A percentile compares a stretch with the other conserved stretches of the same genome.
These are phyloP conservation scores for Calonectris borealis DNA, from an alignment of 2,113 vertebrate genomes.

Conservation along the genomic window DNA sequence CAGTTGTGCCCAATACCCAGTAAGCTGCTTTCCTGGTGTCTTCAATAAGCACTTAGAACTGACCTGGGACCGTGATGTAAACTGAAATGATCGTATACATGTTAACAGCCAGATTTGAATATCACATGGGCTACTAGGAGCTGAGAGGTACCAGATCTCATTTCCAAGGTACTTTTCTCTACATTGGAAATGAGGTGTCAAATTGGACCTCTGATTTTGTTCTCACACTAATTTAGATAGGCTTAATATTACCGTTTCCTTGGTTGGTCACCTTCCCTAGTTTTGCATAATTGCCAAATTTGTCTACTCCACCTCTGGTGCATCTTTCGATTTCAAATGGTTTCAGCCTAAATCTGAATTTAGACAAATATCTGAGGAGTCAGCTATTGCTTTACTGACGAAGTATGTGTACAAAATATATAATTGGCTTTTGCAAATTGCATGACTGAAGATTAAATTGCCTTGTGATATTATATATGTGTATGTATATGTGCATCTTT, in stretches of 20 bases:
- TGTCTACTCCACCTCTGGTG: background rate
- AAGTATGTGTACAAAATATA: background rate
- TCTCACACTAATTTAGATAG: background rate
- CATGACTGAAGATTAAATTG: background rate
- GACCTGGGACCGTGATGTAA: background rate
- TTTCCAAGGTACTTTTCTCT: slow-evolving; percentile 19
- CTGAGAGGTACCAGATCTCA: background rate
- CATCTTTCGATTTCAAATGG: background rate
- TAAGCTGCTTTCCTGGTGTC: background rate
- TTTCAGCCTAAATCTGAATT: background rate
- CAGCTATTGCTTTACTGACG: background rate
- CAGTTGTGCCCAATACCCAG: background rate
- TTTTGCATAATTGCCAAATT: slow-evolving; percentile 30
- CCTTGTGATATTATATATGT: background rate
- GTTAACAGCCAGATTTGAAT: background rate
- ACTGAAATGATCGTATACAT: background rate
- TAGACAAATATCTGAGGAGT: background rate
- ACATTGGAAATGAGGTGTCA: slow-evolving; percentile 16
- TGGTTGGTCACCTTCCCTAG: background rate
- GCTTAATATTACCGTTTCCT: background rate
- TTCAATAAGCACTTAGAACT: background rate
- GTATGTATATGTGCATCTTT: background rate
- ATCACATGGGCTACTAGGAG: background rate
- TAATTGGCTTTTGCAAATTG: background rate
- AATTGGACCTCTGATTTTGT: background rate